Evolutionary conservation across 2,888 invertebrate species (phyloP), one percentile per base, ranked within the genome.

Genomic region (Epirrita christyi): DNA sequence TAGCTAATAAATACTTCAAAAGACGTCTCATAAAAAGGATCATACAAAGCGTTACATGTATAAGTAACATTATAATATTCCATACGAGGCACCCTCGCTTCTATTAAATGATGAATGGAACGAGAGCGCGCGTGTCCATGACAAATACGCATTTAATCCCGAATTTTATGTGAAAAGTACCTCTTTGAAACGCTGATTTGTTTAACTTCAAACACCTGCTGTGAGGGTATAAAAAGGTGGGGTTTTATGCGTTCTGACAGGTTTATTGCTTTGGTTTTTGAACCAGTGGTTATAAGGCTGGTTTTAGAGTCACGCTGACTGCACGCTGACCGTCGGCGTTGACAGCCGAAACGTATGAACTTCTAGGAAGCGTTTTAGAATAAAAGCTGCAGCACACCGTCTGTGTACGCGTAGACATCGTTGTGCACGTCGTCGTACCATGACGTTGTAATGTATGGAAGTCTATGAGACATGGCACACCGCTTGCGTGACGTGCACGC

Each of bases 101-200:
- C 67, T 64, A 63, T 56, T 51, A 48, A 43, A 60, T 64, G 67
- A 68, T 52, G 59, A 59, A 59, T 52, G 50, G 38, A 9, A 11
- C 41, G 34, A 51, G 44, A 15, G 45, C 34, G 54, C 53, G 58
- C 54, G 56, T 46, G 55, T 49, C 21, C 59, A 55, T 66, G 66
- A 66, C 64, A 66, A 63, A 67, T 65, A 57, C 51, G 47, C 51
- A 52, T 60, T 59, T 61, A 62, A 62, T 60, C 57, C 53, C 52
- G 49, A 63, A 61, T 61, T 59, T 63, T 59, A 58, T 62, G 55
- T 59, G 55, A 54, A 56, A 61, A 55, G 56, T 54, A 48, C 51
- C 51, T 38, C 50, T 59, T 55, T 59, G 55, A 55, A 59, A 44
- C 43, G 51, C 51, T 59, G 59, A 59, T 59, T 59, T 59, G 59